Conservation (phyloP, 2,113 vertebrate species). For the Gallinago paraguaiae region DNA sequence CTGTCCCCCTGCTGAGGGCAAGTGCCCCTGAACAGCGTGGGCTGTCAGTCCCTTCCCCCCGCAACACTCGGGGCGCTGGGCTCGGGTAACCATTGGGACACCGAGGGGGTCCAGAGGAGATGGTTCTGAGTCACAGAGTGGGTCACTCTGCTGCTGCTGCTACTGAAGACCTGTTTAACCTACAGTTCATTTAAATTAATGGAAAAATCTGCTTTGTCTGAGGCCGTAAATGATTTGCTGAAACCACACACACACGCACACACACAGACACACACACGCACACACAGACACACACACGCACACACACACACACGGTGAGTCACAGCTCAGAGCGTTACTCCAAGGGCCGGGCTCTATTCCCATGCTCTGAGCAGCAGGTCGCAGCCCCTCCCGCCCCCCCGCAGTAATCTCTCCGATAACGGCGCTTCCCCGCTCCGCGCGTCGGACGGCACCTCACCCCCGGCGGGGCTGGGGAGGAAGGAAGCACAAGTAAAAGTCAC, state of each 20-base stretch:
- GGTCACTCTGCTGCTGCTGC: background rate
- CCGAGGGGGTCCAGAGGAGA: background rate
- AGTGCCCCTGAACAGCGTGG: background rate
- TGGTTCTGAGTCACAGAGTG: background rate
- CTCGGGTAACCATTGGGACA: background rate
- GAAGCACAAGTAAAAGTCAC: background rate
- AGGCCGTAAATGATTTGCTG: slow-evolving; percentile 39
- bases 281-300: background rate
- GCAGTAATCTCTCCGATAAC: slow-evolving; percentile 55
- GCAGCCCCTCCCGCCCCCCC: slow-evolving; percentile 53
- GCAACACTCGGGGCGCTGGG: background rate
- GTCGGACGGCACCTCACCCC: slow-evolving; percentile 2
- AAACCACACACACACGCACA: background rate
- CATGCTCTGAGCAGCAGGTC: slow-evolving; percentile 49
- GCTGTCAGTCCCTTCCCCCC: background rate
- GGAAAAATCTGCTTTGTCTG: slow-evolving; percentile 38
- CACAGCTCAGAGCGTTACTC: slow-evolving; percentile 33
- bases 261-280: background rate
- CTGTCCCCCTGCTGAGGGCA: slow-evolving; percentile 5
- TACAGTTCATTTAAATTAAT: slow-evolving; percentile 24
- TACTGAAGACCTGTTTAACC: slow-evolving; percentile 10
- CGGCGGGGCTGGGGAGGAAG: background rate
- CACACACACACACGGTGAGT: background rate
- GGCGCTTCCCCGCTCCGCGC: slow-evolving; percentile 45
- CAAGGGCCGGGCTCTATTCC: slow-evolving; percentile 36